Conservation (phyloP, 2,113 vertebrate species). For the Cariama cristata region DNA sequence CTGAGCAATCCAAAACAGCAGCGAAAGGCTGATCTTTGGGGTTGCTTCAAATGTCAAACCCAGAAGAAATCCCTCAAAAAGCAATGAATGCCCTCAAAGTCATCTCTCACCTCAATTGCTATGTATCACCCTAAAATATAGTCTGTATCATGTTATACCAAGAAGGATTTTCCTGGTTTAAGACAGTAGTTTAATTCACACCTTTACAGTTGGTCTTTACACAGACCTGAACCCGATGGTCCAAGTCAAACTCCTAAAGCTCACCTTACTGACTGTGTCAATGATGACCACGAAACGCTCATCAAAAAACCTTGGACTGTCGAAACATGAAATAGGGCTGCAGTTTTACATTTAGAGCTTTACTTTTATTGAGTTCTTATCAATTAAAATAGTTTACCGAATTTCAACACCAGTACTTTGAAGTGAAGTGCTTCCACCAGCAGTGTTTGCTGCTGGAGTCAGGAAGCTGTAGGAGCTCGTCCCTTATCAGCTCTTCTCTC, state of each 20-base stretch:
- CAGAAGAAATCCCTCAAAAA: not conserved
- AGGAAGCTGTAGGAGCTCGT: not conserved
- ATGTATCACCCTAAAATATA: not conserved
- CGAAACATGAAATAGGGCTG: fast-evolving
- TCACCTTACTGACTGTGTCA: fast-evolving
- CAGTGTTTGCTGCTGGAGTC: not conserved
- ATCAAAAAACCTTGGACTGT: fast-evolving
- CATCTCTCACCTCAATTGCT: not conserved
- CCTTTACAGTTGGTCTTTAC: not conserved
- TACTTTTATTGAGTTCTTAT: not conserved
- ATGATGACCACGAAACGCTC: not conserved
- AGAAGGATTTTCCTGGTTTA: not conserved
- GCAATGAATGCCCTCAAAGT: not conserved
- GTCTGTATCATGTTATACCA: fast-evolving
- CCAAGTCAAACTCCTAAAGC: not conserved
- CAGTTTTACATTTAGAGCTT: not conserved
- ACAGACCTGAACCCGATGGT: not conserved
- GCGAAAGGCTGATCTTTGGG: not conserved
- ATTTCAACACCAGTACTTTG: not conserved
- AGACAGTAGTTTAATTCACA: not conserved
- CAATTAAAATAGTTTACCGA: not conserved
- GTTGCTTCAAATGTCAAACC: not conserved
- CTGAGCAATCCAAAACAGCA: not conserved
- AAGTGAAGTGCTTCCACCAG: not conserved
- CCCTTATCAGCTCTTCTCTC: not conserved